Base-by-base conservation (phyloP, 2,888 invertebrate species). In the Drosophila mayaguana region DNA sequence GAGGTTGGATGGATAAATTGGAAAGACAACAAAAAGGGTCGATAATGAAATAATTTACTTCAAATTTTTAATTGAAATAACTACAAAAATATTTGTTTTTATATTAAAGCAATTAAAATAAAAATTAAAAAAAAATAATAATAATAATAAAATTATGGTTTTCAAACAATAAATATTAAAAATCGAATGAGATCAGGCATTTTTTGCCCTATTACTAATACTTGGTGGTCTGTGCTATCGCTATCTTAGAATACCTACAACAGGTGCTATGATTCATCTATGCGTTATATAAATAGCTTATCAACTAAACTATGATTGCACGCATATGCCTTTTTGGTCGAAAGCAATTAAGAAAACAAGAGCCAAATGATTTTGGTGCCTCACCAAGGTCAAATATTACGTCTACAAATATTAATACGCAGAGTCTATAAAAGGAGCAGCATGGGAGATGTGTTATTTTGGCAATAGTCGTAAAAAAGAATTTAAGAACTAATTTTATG, bases 401-500 rank as follows among this genome's bases (percentile, higher is more conserved):
- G 51, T 9, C 38, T 40, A 32, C 28, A 65, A 77, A 77, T 63
- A 75, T 63, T 60, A 6, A 36, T 38, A 14, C 14, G 1, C 32
- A 20, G 4, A 14, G 34, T n/a, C 38, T 54, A 42, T 48, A 40
- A 48, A 48, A 46, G 34, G 20, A 38, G 20, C 28, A 5, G 2
- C 2, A 14, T 36, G 55, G 62, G 42, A 0, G 53, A 16, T 22
- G 6, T 36, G 12, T 36, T 40, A 56, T 61, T 77, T 55, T 16
- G 45, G 57, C 22, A 42, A 51, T 2, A 57, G 63, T 34, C 60
- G 66, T 81, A 67, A 75, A 80, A 72, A 9, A 18, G 5, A 46
- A 42, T 55, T 53, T 36, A 60, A 22, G 61, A 66, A 72, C 78
- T 66, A 61, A 65, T 72, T 87, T 81, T 60, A 81, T 73, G 34